Conservation (phyloP, 2,797 vertebrate species). For the Eutrigla gurnardus region DNA sequence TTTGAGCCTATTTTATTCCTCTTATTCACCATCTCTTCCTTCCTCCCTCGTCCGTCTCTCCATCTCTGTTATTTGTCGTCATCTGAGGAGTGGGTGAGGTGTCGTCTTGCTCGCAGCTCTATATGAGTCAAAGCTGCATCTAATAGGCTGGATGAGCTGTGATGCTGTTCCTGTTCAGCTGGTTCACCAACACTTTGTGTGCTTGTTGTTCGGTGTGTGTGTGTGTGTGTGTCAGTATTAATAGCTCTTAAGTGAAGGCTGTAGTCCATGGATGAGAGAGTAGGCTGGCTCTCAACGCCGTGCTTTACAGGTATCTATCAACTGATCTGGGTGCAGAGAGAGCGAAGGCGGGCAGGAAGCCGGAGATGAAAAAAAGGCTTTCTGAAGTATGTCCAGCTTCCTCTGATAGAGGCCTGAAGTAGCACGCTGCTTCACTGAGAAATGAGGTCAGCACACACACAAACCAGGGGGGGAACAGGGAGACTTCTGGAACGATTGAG, state of each 20-base stretch:
- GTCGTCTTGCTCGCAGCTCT: constrained; percentile 52
- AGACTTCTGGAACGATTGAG: constrained; percentile 6
- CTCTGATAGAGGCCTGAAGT: constrained; percentile 65
- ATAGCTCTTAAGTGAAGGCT: constrained; percentile 61
- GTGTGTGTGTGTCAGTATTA: constrained; percentile 27
- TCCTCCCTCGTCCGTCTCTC: constrained; percentile 20
- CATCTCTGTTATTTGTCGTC: constrained; percentile 46
- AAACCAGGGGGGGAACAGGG: constrained; percentile 4
- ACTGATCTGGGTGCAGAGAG: constrained; percentile 58
- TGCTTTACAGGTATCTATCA: constrained; percentile 63
- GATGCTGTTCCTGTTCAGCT: constrained; percentile 42
- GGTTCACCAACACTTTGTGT: constrained; percentile 35
- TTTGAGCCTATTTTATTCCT: constrained; percentile 17
- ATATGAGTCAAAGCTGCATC: constrained; percentile 57
- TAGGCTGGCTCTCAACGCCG: constrained; percentile 48
- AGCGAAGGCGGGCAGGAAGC: constrained; percentile 49
- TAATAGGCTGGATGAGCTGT: constrained; percentile 43
- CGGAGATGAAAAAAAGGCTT: constrained; percentile 70
- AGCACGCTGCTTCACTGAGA: constrained; percentile 22
- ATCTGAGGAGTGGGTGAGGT: constrained; percentile 68
- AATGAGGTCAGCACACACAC: constrained; percentile 28
- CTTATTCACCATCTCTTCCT: constrained; percentile 9
- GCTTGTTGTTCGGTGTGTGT: constrained; percentile 25
- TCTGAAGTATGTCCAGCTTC: constrained; percentile 73
- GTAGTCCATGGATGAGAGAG: constrained; percentile 71